Evolutionary conservation across 2,888 invertebrate species (phyloP).

Genomic region (Halocaridina rubra): DNA sequence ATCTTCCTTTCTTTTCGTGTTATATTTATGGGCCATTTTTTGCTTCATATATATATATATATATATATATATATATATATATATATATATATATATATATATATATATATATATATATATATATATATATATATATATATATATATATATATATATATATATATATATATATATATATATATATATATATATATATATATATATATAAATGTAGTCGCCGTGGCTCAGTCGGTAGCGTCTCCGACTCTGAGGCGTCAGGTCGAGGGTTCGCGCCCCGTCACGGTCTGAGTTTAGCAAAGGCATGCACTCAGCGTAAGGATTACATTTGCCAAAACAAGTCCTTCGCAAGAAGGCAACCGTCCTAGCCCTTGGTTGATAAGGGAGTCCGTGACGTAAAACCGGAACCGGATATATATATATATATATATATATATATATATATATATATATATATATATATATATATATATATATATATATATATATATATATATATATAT

Average conservation of each 20-base stretch:
- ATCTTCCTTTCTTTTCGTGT: too few relatives aligned
- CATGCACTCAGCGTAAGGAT: too few relatives aligned
- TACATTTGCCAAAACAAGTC: too few relatives aligned
- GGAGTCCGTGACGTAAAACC: too few relatives aligned
- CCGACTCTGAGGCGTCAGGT: too few relatives aligned
- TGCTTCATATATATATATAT: constrained; percentile 20
- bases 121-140: neutral
- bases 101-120: constrained; percentile 10
- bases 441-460: neutral
- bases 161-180: constrained; percentile 5
- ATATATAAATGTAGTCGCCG: too few relatives aligned
- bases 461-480: neutral
- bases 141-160: constrained; percentile 1
- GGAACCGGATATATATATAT: neutral
- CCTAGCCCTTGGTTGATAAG: too few relatives aligned
- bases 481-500: neutral
- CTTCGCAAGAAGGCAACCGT: too few relatives aligned
- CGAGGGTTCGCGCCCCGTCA: too few relatives aligned
- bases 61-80: constrained; percentile 15
- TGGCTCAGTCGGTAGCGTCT: too few relatives aligned
- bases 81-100: constrained; percentile 14
- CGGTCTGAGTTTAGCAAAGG: too few relatives aligned
- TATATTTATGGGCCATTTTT: too few relatives aligned
- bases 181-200: neutral
- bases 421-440: constrained; percentile 6